Conservation (phyloP, 1,140 invertebrate species). For the Metopolophium dirhodum region DNA sequence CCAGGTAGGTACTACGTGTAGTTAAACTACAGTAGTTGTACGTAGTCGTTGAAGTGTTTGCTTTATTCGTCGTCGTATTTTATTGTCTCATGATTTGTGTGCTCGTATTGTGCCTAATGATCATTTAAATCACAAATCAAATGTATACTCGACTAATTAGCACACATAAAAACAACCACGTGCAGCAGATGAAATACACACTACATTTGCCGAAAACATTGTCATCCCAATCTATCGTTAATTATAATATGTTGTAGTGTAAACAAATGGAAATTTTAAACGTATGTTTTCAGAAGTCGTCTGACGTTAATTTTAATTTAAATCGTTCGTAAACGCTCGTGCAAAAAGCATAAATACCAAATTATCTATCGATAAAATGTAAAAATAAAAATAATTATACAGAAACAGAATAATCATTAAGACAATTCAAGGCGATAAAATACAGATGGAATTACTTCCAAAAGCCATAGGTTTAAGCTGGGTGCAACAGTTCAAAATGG, state of each 20-base stretch:
- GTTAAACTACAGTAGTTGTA: neutral
- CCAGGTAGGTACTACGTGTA: neutral
- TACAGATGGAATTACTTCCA: neutral
- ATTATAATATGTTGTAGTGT: neutral
- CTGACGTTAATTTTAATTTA: neutral
- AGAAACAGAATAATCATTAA: neutral
- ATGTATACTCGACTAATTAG: constrained; percentile 5
- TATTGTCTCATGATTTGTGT: neutral
- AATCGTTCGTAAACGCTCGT: neutral
- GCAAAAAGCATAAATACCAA: neutral
- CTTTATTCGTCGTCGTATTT: neutral
- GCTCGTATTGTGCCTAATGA: neutral
- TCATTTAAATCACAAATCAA: neutral
- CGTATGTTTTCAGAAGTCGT: neutral
- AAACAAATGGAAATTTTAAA: neutral
- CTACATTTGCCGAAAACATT: neutral
- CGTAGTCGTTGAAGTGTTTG: neutral
- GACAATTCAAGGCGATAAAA: neutral
- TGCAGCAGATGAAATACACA: neutral
- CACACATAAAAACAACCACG: neutral
- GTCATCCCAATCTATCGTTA: neutral
- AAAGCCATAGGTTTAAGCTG: neutral
- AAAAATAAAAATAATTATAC: neutral
- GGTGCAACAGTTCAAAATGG: neutral
- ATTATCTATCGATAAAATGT: neutral